Base-by-base conservation (phyloP, 1,140 invertebrate species). In the Pissodes strobi region DNA sequence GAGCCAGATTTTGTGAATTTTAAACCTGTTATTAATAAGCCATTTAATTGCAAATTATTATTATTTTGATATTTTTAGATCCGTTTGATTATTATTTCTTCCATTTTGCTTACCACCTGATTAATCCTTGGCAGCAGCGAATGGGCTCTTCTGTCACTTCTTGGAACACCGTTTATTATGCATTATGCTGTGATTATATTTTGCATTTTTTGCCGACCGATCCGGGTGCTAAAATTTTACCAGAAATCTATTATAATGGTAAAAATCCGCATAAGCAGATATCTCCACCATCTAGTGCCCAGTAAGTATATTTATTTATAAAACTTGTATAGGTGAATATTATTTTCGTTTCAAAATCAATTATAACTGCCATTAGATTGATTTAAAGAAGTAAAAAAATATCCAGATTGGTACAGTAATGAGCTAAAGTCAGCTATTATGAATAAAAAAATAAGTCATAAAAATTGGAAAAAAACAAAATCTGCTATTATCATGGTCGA, bases 71-170 rank as follows among this genome's bases (percentile, higher is more conserved):
- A 12, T 52, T 70, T 76, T 76, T 79, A 93, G 88, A 94, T 87
- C 87, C 93, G 13, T 97, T 97, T 82, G 95, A 97, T 79, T 94
- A 91, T 78, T 97, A 90, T 70, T 88, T 97, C 38, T 92, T 95
- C 69, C 89, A 94, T 74, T 95, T 95, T 84, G 88, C 89, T 1
- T 86, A 91, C 71, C 87, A 92, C 76, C 78, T 93, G 37, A 86
- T 88, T 1, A 88, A 87, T 77, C 85, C 86, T 1, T 83, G 81
- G 74, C 79, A 83, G 46, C 85, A 86, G 70, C 73, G 82, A 51
- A 74, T 77, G 15, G 81, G 84, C 66, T 78, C 85, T 64, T 78
- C 84, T 69, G 82, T 84, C 69, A 62, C 84, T 84, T 66, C 70
- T 27, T 87, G 87, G 81, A 93, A 94, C 73, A 87, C 88, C 1